These are phyloP conservation scores for Cricetomys ansorgei DNA, from an alignment of 2,113 vertebrate species.

Conservation along the genomic window DNA sequence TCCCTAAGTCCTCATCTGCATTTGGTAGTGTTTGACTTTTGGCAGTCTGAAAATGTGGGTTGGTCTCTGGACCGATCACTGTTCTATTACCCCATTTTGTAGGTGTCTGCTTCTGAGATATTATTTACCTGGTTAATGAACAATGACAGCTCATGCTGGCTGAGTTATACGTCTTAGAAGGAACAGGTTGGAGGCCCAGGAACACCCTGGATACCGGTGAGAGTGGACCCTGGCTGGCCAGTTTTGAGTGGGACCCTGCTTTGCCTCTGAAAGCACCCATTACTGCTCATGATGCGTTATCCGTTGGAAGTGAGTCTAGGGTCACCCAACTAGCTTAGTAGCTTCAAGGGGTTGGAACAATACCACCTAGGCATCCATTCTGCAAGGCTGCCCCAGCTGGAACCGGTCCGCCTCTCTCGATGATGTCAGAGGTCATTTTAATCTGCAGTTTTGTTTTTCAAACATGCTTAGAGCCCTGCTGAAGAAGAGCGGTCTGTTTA, in stretches of 20 bases:
- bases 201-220: neutral
- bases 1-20: neutral
- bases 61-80: neutral
- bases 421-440: neutral
- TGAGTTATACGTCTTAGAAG: slow-evolving; percentile 31
- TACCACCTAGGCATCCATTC: accelerated
- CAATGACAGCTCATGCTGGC: neutral
- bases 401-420: accelerated
- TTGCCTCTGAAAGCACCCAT: accelerated
- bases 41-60: neutral
- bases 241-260: neutral
- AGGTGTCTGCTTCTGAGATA: slow-evolving; percentile 80
- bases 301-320: neutral
- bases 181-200: neutral
- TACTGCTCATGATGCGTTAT: neutral
- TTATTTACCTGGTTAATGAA: slow-evolving; percentile 75
- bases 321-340: neutral
- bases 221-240: accelerated
- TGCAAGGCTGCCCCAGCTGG: accelerated
- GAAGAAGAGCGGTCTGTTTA: slow-evolving; percentile 66
- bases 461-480: neutral
- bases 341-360: neutral
- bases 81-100: slow-evolving; percentile 67
- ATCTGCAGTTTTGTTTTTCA: slow-evolving; percentile 31
- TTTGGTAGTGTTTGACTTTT: neutral